Percentiles rank a stretch among this genome's conserved stretches.
These are phyloP conservation scores for Trichonephila clavata DNA, from an alignment of 1,140 invertebrate species.

Conservation along the genomic window DNA sequence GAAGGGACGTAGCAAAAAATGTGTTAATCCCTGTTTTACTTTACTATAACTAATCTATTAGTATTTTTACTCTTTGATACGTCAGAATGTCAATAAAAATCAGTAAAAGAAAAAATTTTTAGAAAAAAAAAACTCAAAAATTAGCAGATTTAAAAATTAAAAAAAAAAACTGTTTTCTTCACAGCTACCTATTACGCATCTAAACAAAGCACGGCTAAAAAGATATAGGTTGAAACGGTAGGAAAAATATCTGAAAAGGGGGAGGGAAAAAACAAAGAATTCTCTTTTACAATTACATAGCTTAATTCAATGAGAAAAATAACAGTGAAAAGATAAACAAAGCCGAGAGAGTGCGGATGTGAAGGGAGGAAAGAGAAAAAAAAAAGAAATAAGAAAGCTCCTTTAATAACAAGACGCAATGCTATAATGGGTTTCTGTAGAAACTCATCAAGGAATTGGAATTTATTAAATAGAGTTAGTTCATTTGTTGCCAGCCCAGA, in stretches of 20 bases:
- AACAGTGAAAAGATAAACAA: conserved; percentile 32
- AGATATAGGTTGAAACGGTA: background rate
- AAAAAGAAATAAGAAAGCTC: conserved; percentile 2
- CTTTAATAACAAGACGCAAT: conserved; percentile 62
- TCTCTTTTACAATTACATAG: conserved; percentile 54
- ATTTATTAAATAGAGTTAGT: conserved; percentile 73
- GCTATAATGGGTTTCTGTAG: conserved; percentile 68
- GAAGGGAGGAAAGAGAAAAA: background rate
- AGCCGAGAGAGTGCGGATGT: background rate
- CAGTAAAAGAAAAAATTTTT: background rate
- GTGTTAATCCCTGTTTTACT: no score
- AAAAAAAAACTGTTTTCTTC: no score
- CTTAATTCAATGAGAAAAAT: conserved; percentile 61
- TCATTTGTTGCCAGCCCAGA: conserved; percentile 69
- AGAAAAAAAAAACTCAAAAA: no score
- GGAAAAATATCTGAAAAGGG: background rate
- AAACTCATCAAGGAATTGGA: conserved; percentile 71
- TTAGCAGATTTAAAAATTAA: no score
- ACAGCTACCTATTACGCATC: background rate
- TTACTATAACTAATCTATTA: no score
- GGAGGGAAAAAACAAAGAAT: background rate
- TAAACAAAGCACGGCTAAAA: background rate
- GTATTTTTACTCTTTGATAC: no score
- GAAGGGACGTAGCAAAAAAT: no score
- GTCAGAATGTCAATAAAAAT: background rate